Conservation (phyloP, 1,140 invertebrate species). For the Cydia fagiglandana region DNA sequence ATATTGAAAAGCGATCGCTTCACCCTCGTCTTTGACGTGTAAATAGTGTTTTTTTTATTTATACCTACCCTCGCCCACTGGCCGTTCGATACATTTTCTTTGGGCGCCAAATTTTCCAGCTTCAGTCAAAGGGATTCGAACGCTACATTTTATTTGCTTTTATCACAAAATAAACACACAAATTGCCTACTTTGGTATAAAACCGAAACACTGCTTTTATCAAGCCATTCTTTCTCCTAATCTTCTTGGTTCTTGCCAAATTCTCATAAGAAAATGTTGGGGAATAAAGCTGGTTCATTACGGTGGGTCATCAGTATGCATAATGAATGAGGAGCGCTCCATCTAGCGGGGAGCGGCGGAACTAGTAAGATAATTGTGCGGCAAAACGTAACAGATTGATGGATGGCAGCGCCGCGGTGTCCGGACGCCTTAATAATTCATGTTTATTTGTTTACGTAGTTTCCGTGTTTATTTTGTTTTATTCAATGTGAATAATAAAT, state of each 20-base stretch:
- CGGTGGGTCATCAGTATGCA: constrained; percentile 81
- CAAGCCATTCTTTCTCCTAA: constrained; percentile 53
- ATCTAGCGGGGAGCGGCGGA: constrained; percentile 58
- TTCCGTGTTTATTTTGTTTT: constrained; percentile 10
- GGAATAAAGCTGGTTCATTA: constrained; percentile 70
- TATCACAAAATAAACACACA: constrained; percentile 33
- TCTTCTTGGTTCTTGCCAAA: constrained; percentile 58
- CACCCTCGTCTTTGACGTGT: constrained; percentile 42
- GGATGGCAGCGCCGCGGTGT: constrained; percentile 41
- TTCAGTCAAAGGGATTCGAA: constrained; percentile 18
- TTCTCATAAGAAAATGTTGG: constrained; percentile 60
- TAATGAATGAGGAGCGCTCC: constrained; percentile 79
- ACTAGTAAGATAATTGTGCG: constrained; percentile 56
- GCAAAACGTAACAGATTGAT: constrained; percentile 62
- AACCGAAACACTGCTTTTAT: constrained; percentile 40
- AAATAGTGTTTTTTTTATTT: constrained; percentile 41
- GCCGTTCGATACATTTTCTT: constrained; percentile 27
- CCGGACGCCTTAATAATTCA: constrained; percentile 9
- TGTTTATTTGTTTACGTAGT: constrained; percentile 18
- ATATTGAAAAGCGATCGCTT: constrained; percentile 28
- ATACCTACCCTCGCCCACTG: constrained; percentile 7
- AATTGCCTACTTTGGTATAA: constrained; percentile 24
- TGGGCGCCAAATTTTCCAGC: constrained; percentile 15
- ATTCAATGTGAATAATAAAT: neutral
- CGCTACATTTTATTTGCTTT: constrained; percentile 35